Evolutionary conservation across 2,113 vertebrate species (phyloP).

Genomic region (Empidonax traillii): DNA sequence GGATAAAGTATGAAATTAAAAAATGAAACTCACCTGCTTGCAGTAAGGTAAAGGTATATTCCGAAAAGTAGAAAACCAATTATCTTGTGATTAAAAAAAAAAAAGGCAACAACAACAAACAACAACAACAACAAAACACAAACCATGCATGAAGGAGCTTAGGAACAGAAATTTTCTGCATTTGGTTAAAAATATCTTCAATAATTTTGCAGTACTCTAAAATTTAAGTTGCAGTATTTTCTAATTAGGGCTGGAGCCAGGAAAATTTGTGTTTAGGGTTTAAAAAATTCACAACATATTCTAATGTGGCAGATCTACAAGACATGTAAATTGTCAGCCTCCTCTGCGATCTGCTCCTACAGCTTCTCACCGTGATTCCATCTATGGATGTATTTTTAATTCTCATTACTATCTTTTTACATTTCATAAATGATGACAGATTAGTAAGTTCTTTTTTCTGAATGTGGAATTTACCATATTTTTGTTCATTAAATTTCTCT

Average conservation of each 20-base stretch:
- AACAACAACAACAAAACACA: too few species aligned
- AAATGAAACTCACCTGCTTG: neutral
- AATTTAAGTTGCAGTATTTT: neutral
- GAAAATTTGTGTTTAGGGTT: neutral
- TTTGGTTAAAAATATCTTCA: neutral
- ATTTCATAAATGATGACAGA: neutral
- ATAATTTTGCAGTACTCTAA: neutral
- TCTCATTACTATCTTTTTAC: neutral
- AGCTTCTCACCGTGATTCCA: neutral
- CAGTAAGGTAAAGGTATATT: accelerated
- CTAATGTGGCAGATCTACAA: neutral
- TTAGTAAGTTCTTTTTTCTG: neutral
- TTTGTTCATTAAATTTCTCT: neutral
- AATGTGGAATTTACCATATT: neutral
- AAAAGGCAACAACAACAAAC: too few species aligned
- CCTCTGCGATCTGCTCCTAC: neutral
- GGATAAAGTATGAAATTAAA: neutral
- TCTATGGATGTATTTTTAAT: neutral
- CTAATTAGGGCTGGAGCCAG: neutral
- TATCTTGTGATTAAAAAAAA: neutral
- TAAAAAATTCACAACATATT: neutral
- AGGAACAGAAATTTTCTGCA: neutral
- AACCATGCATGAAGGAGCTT: neutral
- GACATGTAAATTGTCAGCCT: neutral
- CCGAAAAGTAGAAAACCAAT: neutral